A percentile compares a stretch with the other conserved stretches of the same genome.
phyloP scores from a whole-genome alignment of 2,797 vertebrate genomes.

The Urophycis tenuis region DNA sequence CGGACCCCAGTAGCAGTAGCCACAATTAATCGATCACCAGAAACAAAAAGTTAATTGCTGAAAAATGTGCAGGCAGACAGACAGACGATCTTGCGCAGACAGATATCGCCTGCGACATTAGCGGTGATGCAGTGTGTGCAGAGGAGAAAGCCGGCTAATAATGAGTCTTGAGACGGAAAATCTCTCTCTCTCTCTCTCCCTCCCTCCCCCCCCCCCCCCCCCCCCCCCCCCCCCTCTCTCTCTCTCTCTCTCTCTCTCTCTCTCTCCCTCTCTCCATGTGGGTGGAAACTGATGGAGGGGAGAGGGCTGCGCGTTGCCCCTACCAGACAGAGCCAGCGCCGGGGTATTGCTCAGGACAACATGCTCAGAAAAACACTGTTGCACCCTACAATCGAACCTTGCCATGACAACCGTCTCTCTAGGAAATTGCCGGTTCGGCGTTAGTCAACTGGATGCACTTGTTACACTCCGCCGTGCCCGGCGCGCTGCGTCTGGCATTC shows the following conservation, averaged over 20 bases:
- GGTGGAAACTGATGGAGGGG: conserved; percentile 44
- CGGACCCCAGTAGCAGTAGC: background rate
- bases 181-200: conserved; percentile 34
- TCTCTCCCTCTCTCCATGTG: conserved; percentile 11
- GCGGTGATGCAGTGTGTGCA: conserved; percentile 30
- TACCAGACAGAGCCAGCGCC: conserved; percentile 22
- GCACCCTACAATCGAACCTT: background rate
- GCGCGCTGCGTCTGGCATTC: background rate
- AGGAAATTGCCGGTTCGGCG: background rate
- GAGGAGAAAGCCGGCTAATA: conserved; percentile 46
- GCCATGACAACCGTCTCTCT: background rate
- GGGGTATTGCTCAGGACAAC: conserved; percentile 19
- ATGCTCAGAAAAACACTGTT: background rate
- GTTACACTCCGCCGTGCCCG: background rate
- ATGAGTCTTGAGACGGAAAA: conserved; percentile 58
- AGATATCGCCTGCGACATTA: conserved; percentile 12
- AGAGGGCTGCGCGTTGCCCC: conserved; percentile 7
- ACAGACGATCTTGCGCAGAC: background rate
- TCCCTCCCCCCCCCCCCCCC: background rate
- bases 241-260: background rate
- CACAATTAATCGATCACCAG: background rate
- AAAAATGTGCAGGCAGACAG: background rate
- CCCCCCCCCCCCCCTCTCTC: background rate
- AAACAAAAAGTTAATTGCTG: background rate
- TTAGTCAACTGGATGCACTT: background rate